These are phyloP conservation scores for Pelobates cultripes DNA, from an alignment of 2,797 vertebrate genomes.

Conservation along the genomic window DNA sequence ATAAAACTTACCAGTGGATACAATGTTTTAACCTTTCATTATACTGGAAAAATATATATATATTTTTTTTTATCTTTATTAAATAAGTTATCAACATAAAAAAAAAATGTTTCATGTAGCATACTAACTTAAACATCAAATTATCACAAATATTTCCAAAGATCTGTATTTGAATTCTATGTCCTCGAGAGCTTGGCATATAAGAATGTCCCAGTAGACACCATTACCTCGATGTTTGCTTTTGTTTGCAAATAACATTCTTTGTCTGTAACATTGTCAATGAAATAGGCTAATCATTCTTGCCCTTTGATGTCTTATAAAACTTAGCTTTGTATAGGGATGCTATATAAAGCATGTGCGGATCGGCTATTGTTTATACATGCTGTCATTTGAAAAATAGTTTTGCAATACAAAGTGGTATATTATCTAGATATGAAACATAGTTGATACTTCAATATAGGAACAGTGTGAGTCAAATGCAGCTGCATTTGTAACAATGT, in stretches of 20 bases:
- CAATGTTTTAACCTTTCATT: too few species aligned
- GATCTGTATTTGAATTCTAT: too few species aligned
- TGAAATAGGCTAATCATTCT: conserved; percentile 5
- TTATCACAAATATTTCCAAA: too few species aligned
- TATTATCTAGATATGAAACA: conserved; percentile 33
- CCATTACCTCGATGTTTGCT: too few species aligned
- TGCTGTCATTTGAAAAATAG: conserved; percentile 39
- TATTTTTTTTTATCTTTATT: too few species aligned
- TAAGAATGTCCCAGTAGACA: too few species aligned
- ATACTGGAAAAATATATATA: too few species aligned
- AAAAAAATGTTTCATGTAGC: too few species aligned
- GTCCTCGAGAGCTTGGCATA: too few species aligned
- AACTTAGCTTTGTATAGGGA: neutral
- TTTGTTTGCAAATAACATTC: neutral
- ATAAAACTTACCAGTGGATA: too few species aligned
- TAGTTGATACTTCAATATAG: conserved; percentile 8
- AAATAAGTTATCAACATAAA: too few species aligned
- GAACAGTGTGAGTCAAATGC: conserved; percentile 17
- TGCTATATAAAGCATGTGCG: conserved; percentile 20
- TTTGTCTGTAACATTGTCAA: neutral
- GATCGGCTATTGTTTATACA: conserved; percentile 13
- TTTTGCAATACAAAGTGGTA: conserved; percentile 45
- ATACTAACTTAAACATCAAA: too few species aligned
- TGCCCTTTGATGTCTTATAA: neutral
- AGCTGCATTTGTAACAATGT: conserved; percentile 29